Conservation (phyloP, 2,888 invertebrate genomes). For the Eumacrocentrus americanus region DNA sequence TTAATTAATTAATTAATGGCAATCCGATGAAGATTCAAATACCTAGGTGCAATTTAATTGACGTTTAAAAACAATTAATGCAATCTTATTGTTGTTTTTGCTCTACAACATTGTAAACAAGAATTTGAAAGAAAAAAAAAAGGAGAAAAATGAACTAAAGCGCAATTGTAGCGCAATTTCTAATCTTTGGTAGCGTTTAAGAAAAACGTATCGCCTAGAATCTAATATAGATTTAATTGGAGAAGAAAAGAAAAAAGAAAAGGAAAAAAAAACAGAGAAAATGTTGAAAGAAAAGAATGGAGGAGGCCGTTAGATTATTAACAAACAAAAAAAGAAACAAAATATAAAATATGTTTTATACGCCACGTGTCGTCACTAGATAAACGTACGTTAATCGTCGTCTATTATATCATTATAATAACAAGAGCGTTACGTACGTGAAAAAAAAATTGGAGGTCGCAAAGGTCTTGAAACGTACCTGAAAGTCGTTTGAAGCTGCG, state of each 20-base stretch:
- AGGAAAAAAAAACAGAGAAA: not conserved
- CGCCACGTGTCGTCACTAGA: conserved; percentile 57
- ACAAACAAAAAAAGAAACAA: conserved; percentile 38
- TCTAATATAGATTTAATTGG: not conserved
- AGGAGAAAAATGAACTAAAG: not conserved
- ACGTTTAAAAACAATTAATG: not conserved
- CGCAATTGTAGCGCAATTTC: conserved; percentile 7
- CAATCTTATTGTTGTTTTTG: not conserved
- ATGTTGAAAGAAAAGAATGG: not conserved
- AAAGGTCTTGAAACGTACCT: conserved; percentile 9
- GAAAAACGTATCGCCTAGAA: conserved; percentile 4
- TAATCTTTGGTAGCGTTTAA: conserved; percentile 21
- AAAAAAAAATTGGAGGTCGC: conserved; percentile 10
- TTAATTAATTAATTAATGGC: too few relatives aligned
- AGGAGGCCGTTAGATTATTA: conserved; percentile 9
- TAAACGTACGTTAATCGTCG: conserved; percentile 21
- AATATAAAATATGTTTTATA: conserved; percentile 60
- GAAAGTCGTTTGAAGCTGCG: conserved; percentile 13
- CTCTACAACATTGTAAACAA: too few relatives aligned
- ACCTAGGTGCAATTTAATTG: too few relatives aligned
- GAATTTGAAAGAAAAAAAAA: not conserved
- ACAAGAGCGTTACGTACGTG: conserved; percentile 18
- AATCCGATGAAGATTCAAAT: too few relatives aligned
- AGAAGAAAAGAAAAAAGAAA: not conserved
- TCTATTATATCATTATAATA: conserved; percentile 23